These are phyloP conservation scores for Neocloeon triangulifer DNA, from an alignment of 1,140 invertebrate genomes.

Conservation along the genomic window DNA sequence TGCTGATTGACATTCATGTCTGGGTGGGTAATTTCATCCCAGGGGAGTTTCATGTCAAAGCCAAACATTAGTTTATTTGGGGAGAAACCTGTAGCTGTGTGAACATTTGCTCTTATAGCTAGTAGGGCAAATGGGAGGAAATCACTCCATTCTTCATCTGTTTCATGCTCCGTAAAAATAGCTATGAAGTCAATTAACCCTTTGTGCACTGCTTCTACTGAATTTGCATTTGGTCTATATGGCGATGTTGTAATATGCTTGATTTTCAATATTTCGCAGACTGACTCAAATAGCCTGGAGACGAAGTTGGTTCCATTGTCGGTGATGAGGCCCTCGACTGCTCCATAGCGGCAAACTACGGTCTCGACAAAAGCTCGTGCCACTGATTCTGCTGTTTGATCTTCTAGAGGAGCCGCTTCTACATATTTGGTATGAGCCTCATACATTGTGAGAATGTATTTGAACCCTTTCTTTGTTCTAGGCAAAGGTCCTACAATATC, in stretches of 20 bases:
- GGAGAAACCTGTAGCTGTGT: not conserved
- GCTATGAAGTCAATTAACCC: not conserved
- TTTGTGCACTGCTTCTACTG: not conserved
- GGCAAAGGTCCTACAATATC: conserved; percentile 9
- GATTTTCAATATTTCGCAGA: not conserved
- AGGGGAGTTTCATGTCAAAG: not conserved
- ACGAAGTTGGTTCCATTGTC: conserved; percentile 3
- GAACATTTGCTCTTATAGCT: not conserved
- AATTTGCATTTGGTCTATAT: not conserved
- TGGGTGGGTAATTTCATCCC: not conserved
- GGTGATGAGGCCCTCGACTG: not conserved
- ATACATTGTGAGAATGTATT: conserved; percentile 7
- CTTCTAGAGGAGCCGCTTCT: conserved; percentile 1
- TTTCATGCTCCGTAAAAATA: not conserved
- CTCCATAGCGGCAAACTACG: not conserved
- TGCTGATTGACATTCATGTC: no score
- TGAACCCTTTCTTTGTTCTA: conserved; percentile 4
- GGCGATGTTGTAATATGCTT: not conserved
- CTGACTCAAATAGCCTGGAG: no score
- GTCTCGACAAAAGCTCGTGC: not conserved
- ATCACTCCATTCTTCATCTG: not conserved
- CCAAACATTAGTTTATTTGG: not conserved
- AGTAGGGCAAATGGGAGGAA: not conserved
- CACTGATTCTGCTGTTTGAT: conserved; percentile 4
- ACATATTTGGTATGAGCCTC: conserved; percentile 8